Evolutionary conservation across 2,113 vertebrate species (phyloP).

Genomic region (Orcinus orca): DNA sequence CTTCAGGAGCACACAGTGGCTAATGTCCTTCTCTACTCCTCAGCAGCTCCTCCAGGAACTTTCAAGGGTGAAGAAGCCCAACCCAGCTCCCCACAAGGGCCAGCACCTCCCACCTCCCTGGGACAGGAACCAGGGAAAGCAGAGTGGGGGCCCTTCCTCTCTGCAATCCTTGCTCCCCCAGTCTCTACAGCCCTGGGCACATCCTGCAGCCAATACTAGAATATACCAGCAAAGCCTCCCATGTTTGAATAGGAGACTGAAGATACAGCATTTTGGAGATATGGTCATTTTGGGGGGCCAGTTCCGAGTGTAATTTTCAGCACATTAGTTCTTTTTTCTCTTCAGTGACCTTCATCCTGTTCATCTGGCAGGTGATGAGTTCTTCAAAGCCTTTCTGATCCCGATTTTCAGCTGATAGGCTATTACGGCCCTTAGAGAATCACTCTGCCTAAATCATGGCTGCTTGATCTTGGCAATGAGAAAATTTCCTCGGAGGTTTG

Average conservation of each 20-base stretch:
- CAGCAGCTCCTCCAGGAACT: neutral
- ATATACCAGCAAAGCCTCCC: neutral
- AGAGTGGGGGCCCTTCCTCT: neutral
- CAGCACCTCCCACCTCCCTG: neutral
- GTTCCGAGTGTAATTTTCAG: slow-evolving; percentile 23
- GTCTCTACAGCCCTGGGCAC: neutral
- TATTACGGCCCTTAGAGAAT: neutral
- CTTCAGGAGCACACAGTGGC: neutral
- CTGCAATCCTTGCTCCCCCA: neutral
- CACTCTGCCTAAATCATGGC: slow-evolving; percentile 41
- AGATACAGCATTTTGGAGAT: slow-evolving; percentile 28
- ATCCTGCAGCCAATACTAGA: neutral
- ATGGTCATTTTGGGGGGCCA: neutral
- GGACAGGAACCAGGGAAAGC: neutral
- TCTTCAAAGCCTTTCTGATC: slow-evolving; percentile 40
- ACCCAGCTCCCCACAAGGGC: neutral
- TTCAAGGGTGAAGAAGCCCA: neutral
- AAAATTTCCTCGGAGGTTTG: neutral
- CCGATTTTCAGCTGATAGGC: slow-evolving; percentile 19
- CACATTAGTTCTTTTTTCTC: slow-evolving; percentile 13
- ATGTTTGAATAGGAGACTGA: slow-evolving; percentile 34
- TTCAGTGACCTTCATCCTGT: slow-evolving; percentile 18
- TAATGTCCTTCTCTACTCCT: neutral
- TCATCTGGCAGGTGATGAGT: neutral
- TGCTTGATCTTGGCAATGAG: neutral